phyloP scores from a whole-genome alignment of 2,888 invertebrate genomes.

The Leptopterna dolabrata region DNA sequence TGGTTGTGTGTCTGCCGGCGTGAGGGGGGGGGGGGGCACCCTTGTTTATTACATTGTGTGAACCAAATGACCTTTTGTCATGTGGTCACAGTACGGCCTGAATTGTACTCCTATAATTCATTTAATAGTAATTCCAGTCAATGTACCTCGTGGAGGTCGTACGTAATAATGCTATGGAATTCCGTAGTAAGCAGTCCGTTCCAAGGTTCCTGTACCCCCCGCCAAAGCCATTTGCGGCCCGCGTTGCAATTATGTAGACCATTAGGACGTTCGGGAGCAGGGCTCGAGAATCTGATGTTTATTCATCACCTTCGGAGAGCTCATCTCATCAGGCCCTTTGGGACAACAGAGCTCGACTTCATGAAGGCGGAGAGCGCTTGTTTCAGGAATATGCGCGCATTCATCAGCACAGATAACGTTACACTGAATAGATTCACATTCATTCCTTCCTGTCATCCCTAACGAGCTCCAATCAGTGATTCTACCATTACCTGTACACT shows the following conservation, averaged over 20 bases:
- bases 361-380: neutral
- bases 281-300: neutral
- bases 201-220: neutral
- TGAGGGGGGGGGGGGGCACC: too few relatives aligned
- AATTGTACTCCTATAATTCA: too few relatives aligned
- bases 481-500: neutral
- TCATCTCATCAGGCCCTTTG: slow-evolving; percentile 10
- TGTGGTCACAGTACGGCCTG: too few relatives aligned
- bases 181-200: neutral
- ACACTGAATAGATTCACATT: neutral
- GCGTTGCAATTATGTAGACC: slow-evolving; percentile 4
- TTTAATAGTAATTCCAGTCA: too few relatives aligned
- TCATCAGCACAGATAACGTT: neutral
- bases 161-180: neutral
- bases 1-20: too few relatives aligned
- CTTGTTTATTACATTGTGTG: too few relatives aligned
- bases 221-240: slow-evolving; percentile 14
- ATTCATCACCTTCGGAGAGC: slow-evolving; percentile 19
- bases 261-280: slow-evolving; percentile 11
- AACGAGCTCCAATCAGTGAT: neutral
- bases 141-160: too few relatives aligned
- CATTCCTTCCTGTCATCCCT: neutral
- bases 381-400: neutral
- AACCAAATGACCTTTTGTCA: too few relatives aligned
- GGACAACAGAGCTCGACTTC: neutral